A percentile compares a stretch with the other conserved stretches of the same genome.
phyloP scores from a whole-genome alignment of 2,113 vertebrate genomes.

The Psilopsiagon aymara region DNA sequence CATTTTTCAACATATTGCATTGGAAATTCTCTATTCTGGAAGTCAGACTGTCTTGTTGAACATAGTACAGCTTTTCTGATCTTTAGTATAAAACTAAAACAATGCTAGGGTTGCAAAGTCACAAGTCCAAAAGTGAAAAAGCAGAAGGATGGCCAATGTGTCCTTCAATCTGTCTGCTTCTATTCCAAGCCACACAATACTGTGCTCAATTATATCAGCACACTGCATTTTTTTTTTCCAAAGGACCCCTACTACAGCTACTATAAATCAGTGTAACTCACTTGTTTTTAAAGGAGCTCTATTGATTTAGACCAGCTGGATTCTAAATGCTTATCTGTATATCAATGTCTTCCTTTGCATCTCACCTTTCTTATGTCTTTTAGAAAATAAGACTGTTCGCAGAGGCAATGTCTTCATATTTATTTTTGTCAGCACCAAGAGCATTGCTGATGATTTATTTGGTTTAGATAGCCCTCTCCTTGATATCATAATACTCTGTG shows the following conservation, averaged over 20 bases:
- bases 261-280: constrained; percentile 47
- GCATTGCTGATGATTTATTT: neutral
- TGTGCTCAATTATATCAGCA: neutral
- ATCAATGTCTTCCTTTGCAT: constrained; percentile 12
- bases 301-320: constrained; percentile 47
- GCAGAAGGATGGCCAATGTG: neutral
- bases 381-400: neutral
- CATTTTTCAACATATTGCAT: neutral
- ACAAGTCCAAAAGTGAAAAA: neutral
- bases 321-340: constrained; percentile 5
- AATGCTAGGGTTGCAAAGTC: neutral
- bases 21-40: neutral
- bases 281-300: neutral
- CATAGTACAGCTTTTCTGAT: neutral
- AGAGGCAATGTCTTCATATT: neutral
- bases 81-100: neutral
- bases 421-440: neutral
- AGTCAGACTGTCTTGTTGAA: neutral
- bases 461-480: neutral
- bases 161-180: neutral
- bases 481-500: neutral
- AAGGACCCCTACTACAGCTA: neutral
- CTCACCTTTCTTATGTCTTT: neutral
- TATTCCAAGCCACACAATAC: neutral
- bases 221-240: neutral